phyloP scores from a whole-genome alignment of 2,797 vertebrate species.

The Phoeniculus purpureus region DNA sequence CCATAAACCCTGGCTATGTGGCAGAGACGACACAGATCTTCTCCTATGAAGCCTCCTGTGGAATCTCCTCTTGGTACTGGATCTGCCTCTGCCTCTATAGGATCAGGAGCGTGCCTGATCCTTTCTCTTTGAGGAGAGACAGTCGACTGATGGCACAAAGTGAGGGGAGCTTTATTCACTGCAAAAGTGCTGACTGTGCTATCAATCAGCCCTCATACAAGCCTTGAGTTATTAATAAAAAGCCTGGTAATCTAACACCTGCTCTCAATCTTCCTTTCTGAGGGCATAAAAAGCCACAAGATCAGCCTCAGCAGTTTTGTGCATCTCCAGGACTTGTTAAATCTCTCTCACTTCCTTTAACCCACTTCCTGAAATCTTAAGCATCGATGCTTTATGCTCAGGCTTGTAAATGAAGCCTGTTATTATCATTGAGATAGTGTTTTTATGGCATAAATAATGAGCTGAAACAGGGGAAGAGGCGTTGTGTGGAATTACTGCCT shows the following conservation, averaged over 20 bases:
- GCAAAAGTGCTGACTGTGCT: conserved; percentile 49
- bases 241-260: conserved; percentile 50
- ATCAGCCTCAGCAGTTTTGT: conserved; percentile 71
- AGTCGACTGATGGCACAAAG: neutral
- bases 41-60: neutral
- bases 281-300: conserved; percentile 66
- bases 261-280: conserved; percentile 60
- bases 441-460: conserved; percentile 85
- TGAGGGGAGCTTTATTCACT: conserved; percentile 18
- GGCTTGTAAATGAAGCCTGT: conserved; percentile 81
- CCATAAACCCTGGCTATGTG: neutral
- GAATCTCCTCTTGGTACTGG: neutral
- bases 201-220: conserved; percentile 55
- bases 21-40: neutral
- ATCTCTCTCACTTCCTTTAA: conserved; percentile 71
- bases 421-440: conserved; percentile 82
- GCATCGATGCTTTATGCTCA: conserved; percentile 76
- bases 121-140: neutral
- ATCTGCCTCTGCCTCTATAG: neutral
- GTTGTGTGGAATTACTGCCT: conserved; percentile 80
- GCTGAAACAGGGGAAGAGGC: conserved; percentile 75
- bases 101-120: neutral
- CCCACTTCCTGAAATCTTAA: conserved; percentile 75
- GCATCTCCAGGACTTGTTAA: conserved; percentile 75
- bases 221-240: conserved; percentile 70